Conservation (phyloP, 1,140 invertebrate genomes). For the Agraylea sexmaculata region DNA sequence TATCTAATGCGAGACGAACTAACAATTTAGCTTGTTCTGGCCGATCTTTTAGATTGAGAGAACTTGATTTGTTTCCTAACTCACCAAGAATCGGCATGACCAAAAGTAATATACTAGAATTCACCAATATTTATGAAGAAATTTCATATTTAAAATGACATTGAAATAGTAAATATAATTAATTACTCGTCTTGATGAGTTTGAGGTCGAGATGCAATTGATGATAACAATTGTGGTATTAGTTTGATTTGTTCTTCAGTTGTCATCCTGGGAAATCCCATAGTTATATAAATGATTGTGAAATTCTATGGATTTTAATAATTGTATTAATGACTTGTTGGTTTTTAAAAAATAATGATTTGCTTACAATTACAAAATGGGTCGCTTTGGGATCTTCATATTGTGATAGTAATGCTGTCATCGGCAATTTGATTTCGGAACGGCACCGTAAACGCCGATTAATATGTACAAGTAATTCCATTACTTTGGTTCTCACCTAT, state of each 20-base stretch:
- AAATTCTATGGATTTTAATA: conserved; percentile 59
- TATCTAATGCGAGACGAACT: conserved; percentile 67
- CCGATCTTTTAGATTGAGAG: conserved; percentile 45
- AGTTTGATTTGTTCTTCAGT: conserved; percentile 63
- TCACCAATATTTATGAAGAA: conserved; percentile 14
- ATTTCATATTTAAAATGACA: background rate
- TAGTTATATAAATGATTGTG: conserved; percentile 85
- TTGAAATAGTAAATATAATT: conserved; percentile 10
- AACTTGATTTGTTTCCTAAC: conserved; percentile 36
- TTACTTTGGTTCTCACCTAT: conserved; percentile 56
- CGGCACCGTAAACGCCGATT: conserved; percentile 81
- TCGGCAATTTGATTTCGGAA: conserved; percentile 71
- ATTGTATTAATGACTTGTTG: conserved; percentile 4
- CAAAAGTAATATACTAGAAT: conserved; percentile 60
- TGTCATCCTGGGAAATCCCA: conserved; percentile 75
- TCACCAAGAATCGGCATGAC: conserved; percentile 69
- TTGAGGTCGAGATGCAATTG: conserved; percentile 68
- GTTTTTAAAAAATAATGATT: too few species aligned
- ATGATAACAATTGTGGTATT: conserved; percentile 62
- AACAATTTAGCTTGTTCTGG: conserved; percentile 56
- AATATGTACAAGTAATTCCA: conserved; percentile 87
- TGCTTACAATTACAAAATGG: conserved; percentile 70
- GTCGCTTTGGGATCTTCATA: conserved; percentile 68
- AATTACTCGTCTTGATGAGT: conserved; percentile 76
- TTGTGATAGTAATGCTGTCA: conserved; percentile 70